Base-by-base conservation (phyloP, 2,797 vertebrate genomes). In the Bradypodion ventrale region DNA sequence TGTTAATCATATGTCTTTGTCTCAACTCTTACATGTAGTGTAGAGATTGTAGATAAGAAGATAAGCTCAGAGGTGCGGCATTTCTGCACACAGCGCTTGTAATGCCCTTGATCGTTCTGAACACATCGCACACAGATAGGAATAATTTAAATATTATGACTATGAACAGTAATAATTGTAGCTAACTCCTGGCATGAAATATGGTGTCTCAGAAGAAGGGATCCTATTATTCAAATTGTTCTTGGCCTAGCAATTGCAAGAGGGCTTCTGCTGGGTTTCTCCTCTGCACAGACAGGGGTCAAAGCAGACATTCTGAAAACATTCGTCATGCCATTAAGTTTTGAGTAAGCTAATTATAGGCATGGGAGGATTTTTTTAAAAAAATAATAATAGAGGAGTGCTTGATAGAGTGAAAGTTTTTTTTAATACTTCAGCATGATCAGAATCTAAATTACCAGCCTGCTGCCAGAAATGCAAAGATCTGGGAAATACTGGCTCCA, bases 1-100 rank as follows among this genome's bases (percentile, higher is more conserved):
- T 46, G 90, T 89, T 85, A 80, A 59, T 87, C 69, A 77, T 83
- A 83, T 83, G 65, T 84, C 76, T 68, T 5, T 56, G 52, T 56
- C 52, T 56, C 56, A 56, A 52, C 23, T 80, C 7, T 7, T 32
- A n/a, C 10, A 27, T 68, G 23, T 32, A 68, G 27, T 66, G 44
- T 52, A 68, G 52, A 56, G 25, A 10, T 2, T 15, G 15, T 44
- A 49, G 42, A n/a, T 63, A 19, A 44, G 37, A 80, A 46, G 32
- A 68, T n/a, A 65, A 65, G n/a, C 10, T 56, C 25, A 62, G 37
- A 27, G 35, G 10, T 15, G 52, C 10, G 15, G 37, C 29, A 12
- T 2, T 77, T 7, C 7, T 7, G 62, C 29, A 27, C 29, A 3
- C 56, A 77, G 6, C 4, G 23, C 2, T 62, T 56, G 29, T 12